phyloP scores from a whole-genome alignment of 2,113 vertebrate species.

The Baryphthengus martii region DNA sequence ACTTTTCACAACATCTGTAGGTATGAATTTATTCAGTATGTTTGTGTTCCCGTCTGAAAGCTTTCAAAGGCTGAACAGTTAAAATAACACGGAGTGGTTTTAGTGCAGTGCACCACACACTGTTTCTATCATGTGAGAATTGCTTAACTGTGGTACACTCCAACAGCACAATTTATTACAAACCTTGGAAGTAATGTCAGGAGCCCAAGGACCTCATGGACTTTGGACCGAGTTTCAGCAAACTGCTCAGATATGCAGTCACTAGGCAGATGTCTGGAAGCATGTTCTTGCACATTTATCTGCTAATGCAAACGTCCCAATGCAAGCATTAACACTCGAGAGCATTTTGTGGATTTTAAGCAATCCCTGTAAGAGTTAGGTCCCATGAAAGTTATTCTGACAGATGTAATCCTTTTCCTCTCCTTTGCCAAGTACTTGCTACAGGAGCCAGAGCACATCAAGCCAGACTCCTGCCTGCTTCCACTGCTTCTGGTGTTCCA shows the following conservation, averaged over 20 bases:
- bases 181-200: constrained; percentile 65
- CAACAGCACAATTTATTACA: constrained; percentile 55
- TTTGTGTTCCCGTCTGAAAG: background rate
- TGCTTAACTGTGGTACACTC: constrained; percentile 34
- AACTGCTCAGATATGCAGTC: constrained; percentile 5
- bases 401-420: constrained; percentile 11
- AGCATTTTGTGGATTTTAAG: constrained; percentile 52
- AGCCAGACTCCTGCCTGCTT: background rate
- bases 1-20: background rate
- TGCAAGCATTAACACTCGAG: constrained; percentile 34
- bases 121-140: constrained; percentile 54
- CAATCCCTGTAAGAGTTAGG: constrained; percentile 46
- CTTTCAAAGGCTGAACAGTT: background rate
- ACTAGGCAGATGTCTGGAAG: constrained; percentile 34
- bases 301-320: constrained; percentile 7
- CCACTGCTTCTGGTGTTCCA: constrained; percentile 1
- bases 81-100: constrained; percentile 1
- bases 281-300: constrained; percentile 29
- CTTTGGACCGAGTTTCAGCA: constrained; percentile 9
- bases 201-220: constrained; percentile 68
- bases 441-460: background rate
- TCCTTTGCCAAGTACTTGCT: constrained; percentile 30
- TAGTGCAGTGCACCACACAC: constrained; percentile 18
- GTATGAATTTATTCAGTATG: background rate
- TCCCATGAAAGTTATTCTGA: constrained; percentile 52